Base-by-base conservation (phyloP, 2,888 invertebrate genomes). In the Laothoe populi region DNA sequence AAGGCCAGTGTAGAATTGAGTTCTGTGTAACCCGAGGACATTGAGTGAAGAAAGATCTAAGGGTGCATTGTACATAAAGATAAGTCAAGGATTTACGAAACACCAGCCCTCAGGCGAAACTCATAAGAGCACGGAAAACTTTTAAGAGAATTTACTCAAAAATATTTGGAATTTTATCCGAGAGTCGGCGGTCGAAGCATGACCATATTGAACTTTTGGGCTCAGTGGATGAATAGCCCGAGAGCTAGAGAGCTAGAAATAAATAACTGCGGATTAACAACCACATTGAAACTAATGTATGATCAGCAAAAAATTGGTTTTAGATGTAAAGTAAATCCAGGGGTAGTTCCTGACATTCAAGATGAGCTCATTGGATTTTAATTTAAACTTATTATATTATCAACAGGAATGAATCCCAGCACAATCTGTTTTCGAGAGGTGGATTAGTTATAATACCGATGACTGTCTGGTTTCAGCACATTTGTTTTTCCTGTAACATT, bases 1-100 rank as follows among this genome's bases (percentile, higher is more conserved):
- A n/a, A 49, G 31, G n/a, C 10, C 8, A 49, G 23, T 46, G 46
- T 46, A 46, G 23, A 26, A 49, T 49, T 31, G 16, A 49, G 31
- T 31, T 26, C 31, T 3, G 16, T 16, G 49, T 49, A 49, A 49
- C 49, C 49, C 16, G 49, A 16, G 49, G 49, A n/a, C 16, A 31
- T 11, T 4, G n/a, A 16, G 26, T n/a, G 49, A 8, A 31, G 31
- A 49, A 8, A 31, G 31, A 49, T 49, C 16, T 49, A 16, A 49
- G 31, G 31, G 49, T 49, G 31, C 31, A 49, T 31, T 31, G 49
- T 31, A 24, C 31, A 23, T 23, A 46, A 13, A 49, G 49, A 26
- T 49, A 31, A n/a, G 10, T 31, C 10, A 49, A 49, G 49, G 49
- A 26, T 49, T n/a, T 16, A 10, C 31, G 24, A 26, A n/a, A 49